Percentiles rank a stretch among this genome's conserved stretches.
These are phyloP conservation scores for Panulirus ornatus DNA, from an alignment of 1,140 invertebrate species.

Conservation along the genomic window DNA sequence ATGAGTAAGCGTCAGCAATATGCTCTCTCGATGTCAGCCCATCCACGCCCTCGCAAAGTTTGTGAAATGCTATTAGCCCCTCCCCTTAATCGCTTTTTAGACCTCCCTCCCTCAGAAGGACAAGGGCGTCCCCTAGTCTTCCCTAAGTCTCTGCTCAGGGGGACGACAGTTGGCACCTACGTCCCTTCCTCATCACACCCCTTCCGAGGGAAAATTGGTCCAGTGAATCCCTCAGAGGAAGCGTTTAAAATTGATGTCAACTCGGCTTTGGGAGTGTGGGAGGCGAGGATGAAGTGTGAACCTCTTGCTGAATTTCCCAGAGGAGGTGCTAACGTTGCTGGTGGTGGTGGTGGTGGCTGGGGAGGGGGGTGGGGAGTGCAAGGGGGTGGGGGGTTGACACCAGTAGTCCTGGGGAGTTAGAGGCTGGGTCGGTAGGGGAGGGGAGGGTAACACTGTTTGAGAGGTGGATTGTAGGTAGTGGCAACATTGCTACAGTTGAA, in stretches of 20 bases:
- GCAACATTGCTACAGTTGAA: no score
- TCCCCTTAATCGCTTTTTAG: neutral
- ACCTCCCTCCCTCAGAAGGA: neutral
- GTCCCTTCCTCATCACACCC: neutral
- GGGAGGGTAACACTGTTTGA: neutral
- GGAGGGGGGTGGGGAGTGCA: neutral
- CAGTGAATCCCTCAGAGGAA: neutral
- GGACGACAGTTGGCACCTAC: neutral
- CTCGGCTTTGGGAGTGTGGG: constrained; percentile 28
- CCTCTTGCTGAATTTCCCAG: neutral
- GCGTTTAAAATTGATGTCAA: constrained; percentile 38
- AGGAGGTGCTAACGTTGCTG: neutral
- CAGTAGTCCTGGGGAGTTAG: neutral
- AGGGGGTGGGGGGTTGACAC: neutral
- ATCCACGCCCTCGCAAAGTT: neutral
- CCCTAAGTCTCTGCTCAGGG: neutral
- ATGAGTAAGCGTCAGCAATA: no score
- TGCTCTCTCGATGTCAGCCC: no score
- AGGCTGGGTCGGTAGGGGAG: neutral
- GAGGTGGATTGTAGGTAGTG: no score
- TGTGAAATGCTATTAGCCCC: neutral
- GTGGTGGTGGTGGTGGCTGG: neutral
- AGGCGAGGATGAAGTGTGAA: neutral
- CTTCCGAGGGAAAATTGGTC: constrained; percentile 37
- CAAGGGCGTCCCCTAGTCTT: neutral